Conservation (phyloP, 2,888 invertebrate species). For the Ornithoptera alexandrae region DNA sequence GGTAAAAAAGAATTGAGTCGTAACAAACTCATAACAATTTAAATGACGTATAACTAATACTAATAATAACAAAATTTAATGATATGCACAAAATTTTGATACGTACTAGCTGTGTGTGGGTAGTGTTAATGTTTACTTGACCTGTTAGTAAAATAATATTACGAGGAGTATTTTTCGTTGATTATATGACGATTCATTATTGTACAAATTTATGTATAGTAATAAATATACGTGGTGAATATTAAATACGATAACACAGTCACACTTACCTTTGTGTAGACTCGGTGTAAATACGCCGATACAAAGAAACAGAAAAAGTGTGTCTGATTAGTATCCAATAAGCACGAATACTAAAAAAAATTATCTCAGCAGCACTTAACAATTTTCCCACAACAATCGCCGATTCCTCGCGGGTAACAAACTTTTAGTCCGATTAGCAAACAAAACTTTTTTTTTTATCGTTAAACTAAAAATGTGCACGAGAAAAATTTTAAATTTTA, state of each 20-base stretch:
- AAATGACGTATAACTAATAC: too few relatives aligned
- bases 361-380: slow-evolving; percentile 20
- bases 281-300: background rate
- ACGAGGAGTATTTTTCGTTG: too few relatives aligned
- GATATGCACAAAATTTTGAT: too few relatives aligned
- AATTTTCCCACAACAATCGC: slow-evolving; percentile 26
- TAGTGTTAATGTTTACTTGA: too few relatives aligned
- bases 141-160: too few relatives aligned
- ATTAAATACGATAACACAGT: background rate
- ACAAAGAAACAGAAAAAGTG: slow-evolving; percentile 14
- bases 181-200: too few relatives aligned
- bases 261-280: slow-evolving; percentile 20
- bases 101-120: too few relatives aligned
- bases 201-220: too few relatives aligned
- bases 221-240: background rate
- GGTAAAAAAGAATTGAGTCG: too few relatives aligned
- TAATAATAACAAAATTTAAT: too few relatives aligned
- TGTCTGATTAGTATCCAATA: slow-evolving; percentile 28
- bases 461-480: slow-evolving; percentile 1
- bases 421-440: slow-evolving; percentile 28
- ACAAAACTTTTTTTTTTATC: slow-evolving; percentile 19
- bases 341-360: slow-evolving; percentile 20
- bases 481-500: slow-evolving; percentile 5
- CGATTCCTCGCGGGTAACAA: slow-evolving; percentile 21
- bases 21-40: too few relatives aligned